Evolutionary conservation across 2,888 invertebrate species (phyloP).

Genomic region (Xylota segnis): DNA sequence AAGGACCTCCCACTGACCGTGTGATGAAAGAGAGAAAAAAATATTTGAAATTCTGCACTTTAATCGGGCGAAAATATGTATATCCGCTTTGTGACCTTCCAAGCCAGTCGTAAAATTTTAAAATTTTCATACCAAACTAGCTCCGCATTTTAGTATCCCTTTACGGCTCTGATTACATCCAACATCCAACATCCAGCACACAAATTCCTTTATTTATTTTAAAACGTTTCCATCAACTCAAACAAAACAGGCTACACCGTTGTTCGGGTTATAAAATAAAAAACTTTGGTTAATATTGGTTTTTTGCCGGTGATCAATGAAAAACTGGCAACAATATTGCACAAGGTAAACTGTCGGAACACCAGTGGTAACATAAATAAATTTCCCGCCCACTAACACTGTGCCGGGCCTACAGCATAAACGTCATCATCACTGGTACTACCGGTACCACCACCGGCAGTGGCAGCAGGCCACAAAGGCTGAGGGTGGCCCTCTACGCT

Average conservation of each 20-base stretch:
- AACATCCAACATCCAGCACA: too few relatives aligned
- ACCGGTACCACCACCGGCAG: background rate
- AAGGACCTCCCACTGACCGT: too few relatives aligned
- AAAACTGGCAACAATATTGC: conserved; percentile 19
- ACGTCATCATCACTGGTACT: conserved; percentile 40
- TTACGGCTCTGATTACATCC: background rate
- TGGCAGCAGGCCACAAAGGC: conserved; percentile 43
- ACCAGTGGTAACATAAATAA: conserved; percentile 51
- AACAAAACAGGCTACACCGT: conserved; percentile 6
- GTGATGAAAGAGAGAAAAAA: too few relatives aligned
- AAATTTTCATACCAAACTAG: background rate
- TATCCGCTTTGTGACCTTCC: too few relatives aligned
- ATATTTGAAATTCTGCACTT: too few relatives aligned
- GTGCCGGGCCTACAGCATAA: conserved; percentile 13
- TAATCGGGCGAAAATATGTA: too few relatives aligned
- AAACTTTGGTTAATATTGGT: conserved; percentile 22
- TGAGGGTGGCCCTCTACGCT: too few relatives aligned
- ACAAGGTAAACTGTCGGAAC: conserved; percentile 37
- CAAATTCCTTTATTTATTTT: background rate
- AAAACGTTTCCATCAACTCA: conserved; percentile 2
- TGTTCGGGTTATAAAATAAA: conserved; percentile 7
- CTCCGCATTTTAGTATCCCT: background rate
- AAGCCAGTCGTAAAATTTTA: background rate
- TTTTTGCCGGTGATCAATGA: conserved; percentile 25
- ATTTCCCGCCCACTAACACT: conserved; percentile 31